A percentile compares a stretch with the other conserved stretches of the same genome.
These are phyloP conservation scores for Amiota communis DNA, from an alignment of 2,888 invertebrate species.

Conservation along the genomic window DNA sequence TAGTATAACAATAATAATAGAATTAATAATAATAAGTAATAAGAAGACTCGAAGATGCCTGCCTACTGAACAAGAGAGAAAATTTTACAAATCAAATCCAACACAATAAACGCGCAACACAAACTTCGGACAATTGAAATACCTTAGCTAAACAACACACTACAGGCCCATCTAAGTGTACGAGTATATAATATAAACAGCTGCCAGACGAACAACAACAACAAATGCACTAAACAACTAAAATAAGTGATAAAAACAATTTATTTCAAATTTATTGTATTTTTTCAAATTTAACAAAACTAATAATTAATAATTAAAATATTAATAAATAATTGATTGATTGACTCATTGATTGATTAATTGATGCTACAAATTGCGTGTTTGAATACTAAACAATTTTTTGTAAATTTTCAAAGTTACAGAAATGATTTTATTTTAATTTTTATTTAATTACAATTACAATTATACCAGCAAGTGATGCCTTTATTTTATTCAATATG, in stretches of 20 bases:
- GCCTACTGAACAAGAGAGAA: conserved; percentile 42
- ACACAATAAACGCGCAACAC: conserved; percentile 33
- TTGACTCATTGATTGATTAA: too few relatives aligned
- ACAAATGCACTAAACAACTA: conserved; percentile 46
- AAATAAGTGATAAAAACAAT: conserved; percentile 70
- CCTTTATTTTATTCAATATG: conserved; percentile 47
- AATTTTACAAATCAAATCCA: not conserved
- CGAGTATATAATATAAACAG: conserved; percentile 25
- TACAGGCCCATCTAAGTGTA: conserved; percentile 15
- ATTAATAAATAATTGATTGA: not conserved
- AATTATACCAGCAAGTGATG: conserved; percentile 22
- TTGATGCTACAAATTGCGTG: conserved; percentile 56
- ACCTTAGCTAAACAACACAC: not conserved
- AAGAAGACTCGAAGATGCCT: conserved; percentile 46
- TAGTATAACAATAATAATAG: conserved; percentile 41
- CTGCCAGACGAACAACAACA: conserved; percentile 1
- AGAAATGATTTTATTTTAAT: conserved; percentile 31
- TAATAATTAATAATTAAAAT: conserved; percentile 43
- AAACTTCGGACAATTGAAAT: conserved; percentile 1
- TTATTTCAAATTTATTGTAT: conserved; percentile 53
- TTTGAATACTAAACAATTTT: conserved; percentile 59
- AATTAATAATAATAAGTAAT: conserved; percentile 29
- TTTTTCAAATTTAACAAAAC: conserved; percentile 49
- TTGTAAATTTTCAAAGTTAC: conserved; percentile 34
- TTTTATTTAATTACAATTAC: not conserved